Conservation (phyloP, 2,113 vertebrate species). For the Piprites chloris region DNA sequence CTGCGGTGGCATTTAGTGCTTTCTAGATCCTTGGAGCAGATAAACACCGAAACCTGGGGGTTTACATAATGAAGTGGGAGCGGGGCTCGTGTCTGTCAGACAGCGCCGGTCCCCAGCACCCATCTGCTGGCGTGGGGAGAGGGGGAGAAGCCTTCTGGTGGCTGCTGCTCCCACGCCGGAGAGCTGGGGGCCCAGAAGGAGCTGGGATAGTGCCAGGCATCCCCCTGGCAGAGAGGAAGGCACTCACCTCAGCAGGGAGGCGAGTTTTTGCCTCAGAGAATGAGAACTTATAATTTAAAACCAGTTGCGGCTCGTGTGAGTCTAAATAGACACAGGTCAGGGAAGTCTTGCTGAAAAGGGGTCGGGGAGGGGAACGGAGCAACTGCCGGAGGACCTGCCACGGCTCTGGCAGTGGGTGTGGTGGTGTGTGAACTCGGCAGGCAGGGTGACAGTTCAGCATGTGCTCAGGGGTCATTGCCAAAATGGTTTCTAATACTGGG, state of each 20-base stretch:
- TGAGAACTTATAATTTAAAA: background rate
- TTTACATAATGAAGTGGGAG: background rate
- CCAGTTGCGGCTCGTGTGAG: fast-evolving
- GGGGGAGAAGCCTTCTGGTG: background rate
- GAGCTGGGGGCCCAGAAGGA: background rate
- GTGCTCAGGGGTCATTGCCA: background rate
- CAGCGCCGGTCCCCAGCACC: background rate
- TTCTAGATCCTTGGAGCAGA: background rate
- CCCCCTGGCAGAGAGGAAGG: background rate
- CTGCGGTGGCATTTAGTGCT: background rate
- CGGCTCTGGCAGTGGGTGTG: fast-evolving
- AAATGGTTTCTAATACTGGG: background rate
- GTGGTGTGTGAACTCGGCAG: fast-evolving
- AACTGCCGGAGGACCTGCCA: background rate
- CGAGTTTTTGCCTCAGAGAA: background rate
- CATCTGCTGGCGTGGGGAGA: background rate
- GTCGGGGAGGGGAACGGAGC: background rate
- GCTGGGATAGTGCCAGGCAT: background rate
- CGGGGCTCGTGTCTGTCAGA: background rate
- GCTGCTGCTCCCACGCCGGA: background rate
- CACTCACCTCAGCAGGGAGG: fast-evolving
- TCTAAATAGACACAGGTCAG: background rate
- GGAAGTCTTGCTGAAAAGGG: background rate
- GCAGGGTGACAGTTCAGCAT: background rate
- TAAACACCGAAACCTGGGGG: background rate